Base-by-base conservation (phyloP, 2,797 vertebrate species). In the Coregonus sp. region DNA sequence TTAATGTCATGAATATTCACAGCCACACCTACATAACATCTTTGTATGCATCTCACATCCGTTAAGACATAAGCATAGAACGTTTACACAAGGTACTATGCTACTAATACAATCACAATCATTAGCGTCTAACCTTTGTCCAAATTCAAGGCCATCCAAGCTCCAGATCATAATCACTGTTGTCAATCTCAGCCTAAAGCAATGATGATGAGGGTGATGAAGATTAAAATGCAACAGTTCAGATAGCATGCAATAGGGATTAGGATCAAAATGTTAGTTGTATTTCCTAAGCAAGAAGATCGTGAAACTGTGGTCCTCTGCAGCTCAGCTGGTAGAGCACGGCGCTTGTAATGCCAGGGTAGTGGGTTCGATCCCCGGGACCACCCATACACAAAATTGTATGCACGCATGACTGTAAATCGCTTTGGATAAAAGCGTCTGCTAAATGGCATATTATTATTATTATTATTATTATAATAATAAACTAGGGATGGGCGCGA, bases 111-210 rank as follows among this genome's bases (percentile, higher is more conserved):
- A 59, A 92, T 87, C 90, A 83, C 51, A 56, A 92, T 87, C 90
- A 83, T 61, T 81, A 93, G 81, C 91, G 84, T 92, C 92, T 93
- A 93, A 93, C 92, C 92, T 93, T 89, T 92, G 89, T 93, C 89
- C 92, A 93, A 90, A 92, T 92, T 93, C 92, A 92, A 89, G 91
- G 92, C 92, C 91, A 92, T 92, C 92, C 92, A 92, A 93, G 92
- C 91, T 93, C 92, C 92, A 93, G 91, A 88, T 93, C 92, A 93
- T 86, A 92, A 92, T 92, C 93, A 86, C 93, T 92, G 92, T 89
- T 90, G 92, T 75, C 50, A 54, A 29, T 90, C 92, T 90, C 89
- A 91, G 88, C 92, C 92, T 93, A 90, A 90, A 92, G 91, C 76
- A 90, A 68, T 68, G 59, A 61, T 61, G 59, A 63, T 63, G 59